Base-by-base conservation (phyloP, 2,888 invertebrate species). In the Xestia rhomboidea region DNA sequence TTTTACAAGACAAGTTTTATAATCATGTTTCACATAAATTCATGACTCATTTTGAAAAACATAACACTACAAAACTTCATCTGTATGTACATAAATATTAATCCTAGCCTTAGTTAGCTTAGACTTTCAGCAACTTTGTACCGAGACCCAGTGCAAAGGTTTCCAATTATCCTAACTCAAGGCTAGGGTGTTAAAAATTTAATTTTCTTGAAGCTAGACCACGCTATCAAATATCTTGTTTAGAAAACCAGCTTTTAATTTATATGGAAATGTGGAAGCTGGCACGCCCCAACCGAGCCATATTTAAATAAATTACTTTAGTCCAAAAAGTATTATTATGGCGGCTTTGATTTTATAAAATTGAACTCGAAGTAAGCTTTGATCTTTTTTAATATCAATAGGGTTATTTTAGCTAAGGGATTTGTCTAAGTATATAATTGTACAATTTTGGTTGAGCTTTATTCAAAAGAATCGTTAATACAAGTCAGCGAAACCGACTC, bases 251-350 rank as follows among this genome's bases (percentile, higher is more conserved):
- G 89, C 86, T 91, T 95, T 93, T 94, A 94, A 95, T 95, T 94
- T 95, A 94, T 94, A 95, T 95, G 95, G 90, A 93, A 95, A 95
- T 95, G 89, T 82, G 83, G 88, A 80, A 89, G 91, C 90, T 86
- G 86, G 85, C 84, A 87, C 87, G 87, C 83, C 87, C 82, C 85
- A 87, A 79, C 88, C 82, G 81, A 82, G 87, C 84, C 86, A 89
- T 91, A 92, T 92, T 92, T 91, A 91, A 92, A 91, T 92, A 86
- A 90, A 89, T 90, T 89, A 87, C 88, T 89, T 89, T 89, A 86
- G 86, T 86, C 85, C 85, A 85, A 85, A 88, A 87, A 79, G 80
- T 79, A 70, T 87, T 81, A 77, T 72, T 83, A 74, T 64, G 63
- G 69, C 70, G 73, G 51, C 79, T 83, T 84, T 84, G 80, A 83